Evolutionary conservation across 1,140 invertebrate genomes (phyloP), one percentile per base, ranked within the genome.

Genomic region (Alviniconcha marisindica): DNA sequence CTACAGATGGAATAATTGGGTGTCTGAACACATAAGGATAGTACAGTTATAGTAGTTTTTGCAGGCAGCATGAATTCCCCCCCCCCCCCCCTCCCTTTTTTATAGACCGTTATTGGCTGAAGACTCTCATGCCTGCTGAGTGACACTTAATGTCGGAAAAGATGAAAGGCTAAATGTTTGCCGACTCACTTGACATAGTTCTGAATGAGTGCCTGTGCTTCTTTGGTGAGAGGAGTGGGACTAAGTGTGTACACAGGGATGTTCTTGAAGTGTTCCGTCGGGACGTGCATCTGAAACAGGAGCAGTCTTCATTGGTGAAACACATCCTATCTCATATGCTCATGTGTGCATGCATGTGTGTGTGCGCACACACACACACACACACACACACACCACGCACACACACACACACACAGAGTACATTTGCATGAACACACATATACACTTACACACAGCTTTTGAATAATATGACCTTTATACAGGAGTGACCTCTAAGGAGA

Each of bases 181-280:
- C 4, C 5, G 12, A 76, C 81, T 85, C 54, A 86, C 82, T 82
- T 87, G 83, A 81, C 82, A 28, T 83, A 84, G 12, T 82, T 83
- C 63, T 86, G 69, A 7, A 87, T 86, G 71, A 78, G 51, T 56
- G 77, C 79, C 51, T 83, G 77, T 24, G 86, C 84, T 71, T 91
- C 88, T 81, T 86, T 90, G 95, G 95, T 91, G 93, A 95, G 94
- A 91, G 87, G 95, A 86, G 96, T 96, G 28, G 98, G 97, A 88
- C 97, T 98, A 54, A 99, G 94, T 87, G 97, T 95, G 82, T 97
- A 97, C 40, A 99, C 97, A 5, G 98, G 97, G 82, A 98, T 97
- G 91, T 97, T 97, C n/a, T 97, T 96, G 94, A 98, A 99, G 90
- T 98, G 97, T 91, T 98, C 97, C 81, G 97, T 97, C 33, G 97